Percentiles rank a stretch among this genome's conserved stretches.
phyloP scores from a whole-genome alignment of 2,888 invertebrate species.

The Megamerina dolium region DNA sequence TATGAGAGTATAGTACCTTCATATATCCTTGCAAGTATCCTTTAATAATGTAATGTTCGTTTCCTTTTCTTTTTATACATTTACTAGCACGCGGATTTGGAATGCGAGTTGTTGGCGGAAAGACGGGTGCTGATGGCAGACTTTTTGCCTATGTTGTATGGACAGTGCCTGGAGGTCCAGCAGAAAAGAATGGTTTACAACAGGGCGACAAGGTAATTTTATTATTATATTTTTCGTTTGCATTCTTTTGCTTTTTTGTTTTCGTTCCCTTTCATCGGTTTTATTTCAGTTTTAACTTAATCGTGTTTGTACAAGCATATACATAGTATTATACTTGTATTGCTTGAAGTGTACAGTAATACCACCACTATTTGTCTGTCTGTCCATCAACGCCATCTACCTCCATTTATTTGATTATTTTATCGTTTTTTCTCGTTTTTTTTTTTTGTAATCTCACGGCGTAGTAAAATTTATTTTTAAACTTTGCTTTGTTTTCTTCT shows the following conservation, averaged over 20 bases:
- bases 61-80: neutral
- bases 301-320: too few relatives aligned
- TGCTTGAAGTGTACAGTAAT: neutral
- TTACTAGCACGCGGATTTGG: conserved; percentile 79
- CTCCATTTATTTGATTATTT: neutral
- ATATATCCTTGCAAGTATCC: too few relatives aligned
- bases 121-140: conserved; percentile 76
- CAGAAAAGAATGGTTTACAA: conserved; percentile 80
- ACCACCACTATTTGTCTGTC: neutral
- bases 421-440: neutral
- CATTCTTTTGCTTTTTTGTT: neutral
- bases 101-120: conserved; percentile 91
- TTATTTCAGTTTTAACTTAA: neutral
- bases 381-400: neutral
- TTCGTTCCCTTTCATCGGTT: neutral
- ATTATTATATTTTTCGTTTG: conserved; percentile 9
- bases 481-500: neutral
- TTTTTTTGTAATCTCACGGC: neutral
- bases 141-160: conserved; percentile 87
- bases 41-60: neutral
- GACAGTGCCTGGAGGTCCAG: conserved; percentile 88
- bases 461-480: neutral
- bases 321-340: too few relatives aligned
- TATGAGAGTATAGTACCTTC: too few relatives aligned
- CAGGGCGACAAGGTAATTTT: conserved; percentile 76